phyloP scores from a whole-genome alignment of 2,797 vertebrate genomes.

The Oryzias sinensis region DNA sequence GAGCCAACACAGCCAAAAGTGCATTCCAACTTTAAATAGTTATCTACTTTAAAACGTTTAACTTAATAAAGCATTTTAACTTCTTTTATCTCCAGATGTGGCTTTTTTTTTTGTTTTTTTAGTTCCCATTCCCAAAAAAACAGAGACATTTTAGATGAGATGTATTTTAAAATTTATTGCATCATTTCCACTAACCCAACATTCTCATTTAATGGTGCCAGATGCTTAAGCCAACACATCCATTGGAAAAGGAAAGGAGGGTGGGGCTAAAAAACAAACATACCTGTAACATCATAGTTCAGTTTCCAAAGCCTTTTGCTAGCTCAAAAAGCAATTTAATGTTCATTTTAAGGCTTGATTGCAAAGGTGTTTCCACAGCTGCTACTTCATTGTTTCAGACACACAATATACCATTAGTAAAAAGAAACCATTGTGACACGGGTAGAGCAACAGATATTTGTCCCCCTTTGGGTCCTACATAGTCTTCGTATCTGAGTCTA shows the following conservation, averaged over 20 bases:
- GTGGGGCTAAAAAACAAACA: background rate
- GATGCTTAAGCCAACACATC: conserved; percentile 30
- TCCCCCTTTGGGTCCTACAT: background rate
- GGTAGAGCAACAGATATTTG: conserved; percentile 6
- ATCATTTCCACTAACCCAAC: conserved; percentile 50
- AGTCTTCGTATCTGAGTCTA: conserved; percentile 24
- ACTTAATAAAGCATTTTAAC: background rate
- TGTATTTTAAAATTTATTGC: conserved; percentile 64
- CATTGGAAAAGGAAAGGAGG: background rate
- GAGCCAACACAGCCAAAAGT: background rate
- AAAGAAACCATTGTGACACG: conserved; percentile 20
- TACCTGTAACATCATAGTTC: conserved; percentile 36
- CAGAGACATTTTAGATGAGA: conserved; percentile 20
- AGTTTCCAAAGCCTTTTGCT: conserved; percentile 38
- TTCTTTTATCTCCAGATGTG: background rate
- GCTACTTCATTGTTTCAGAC: conserved; percentile 22
- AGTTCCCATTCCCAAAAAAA: conserved; percentile 11
- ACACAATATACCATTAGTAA: conserved; percentile 19
- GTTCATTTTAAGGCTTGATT: conserved; percentile 49
- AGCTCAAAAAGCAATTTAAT: conserved; percentile 30
- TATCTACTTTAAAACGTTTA: background rate
- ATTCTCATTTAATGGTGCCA: conserved; percentile 28
- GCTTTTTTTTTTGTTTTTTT: background rate
- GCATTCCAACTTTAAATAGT: background rate
- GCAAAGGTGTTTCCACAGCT: conserved; percentile 35